Base-by-base conservation (phyloP, 1,140 invertebrate genomes). In the Drosophila navojoa region DNA sequence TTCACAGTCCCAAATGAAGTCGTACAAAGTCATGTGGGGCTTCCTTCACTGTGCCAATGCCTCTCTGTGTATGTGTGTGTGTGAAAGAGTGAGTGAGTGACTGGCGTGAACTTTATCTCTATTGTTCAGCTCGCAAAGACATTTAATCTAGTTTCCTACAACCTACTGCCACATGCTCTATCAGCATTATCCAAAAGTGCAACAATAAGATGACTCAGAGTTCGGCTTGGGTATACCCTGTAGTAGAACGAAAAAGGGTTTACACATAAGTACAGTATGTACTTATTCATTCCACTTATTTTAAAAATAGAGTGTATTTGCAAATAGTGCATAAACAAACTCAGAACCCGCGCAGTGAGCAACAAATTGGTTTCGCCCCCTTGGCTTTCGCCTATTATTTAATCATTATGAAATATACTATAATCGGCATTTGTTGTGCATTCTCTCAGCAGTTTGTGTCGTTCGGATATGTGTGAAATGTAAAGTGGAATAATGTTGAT, bases 11-110 rank as follows among this genome's bases (percentile, higher is more conserved):
- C 16, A 35, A 53, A 42, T 19, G 76, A 87, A 90, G 85, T 79
- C 80, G 38, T 77, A 69, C 73, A 85, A 85, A 72, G 49, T 85
- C 42, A 38, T 76, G 79, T 84, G 42, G 59, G 81, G 77, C 81
- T 86, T 85, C 73, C 29, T 49, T 62, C 27, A 22, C 22, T 35
- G 6, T 35, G 32, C 7, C 32, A 35, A 19, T 58, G 6, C 45
- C 0, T 53, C 25, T 54, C 6, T 57, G 54, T 53, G 27, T 53
- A 3, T 55, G 54, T 40, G 27, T 53, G 6, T 55, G 54, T 40
- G 19, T 16, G 38, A 25, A 38, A 15, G 3, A 13, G 11, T 15
- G 19, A 5, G 9, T 54, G 15, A 5, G 10, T 54, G 50, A n/a
- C 27, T 53, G 50, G 22, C 47, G 22, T n/a, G 49, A n/a, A 50